Evolutionary conservation across 2,888 invertebrate genomes (phyloP), one percentile per base, ranked within the genome.

Genomic region (Meandrusa payeni): DNA sequence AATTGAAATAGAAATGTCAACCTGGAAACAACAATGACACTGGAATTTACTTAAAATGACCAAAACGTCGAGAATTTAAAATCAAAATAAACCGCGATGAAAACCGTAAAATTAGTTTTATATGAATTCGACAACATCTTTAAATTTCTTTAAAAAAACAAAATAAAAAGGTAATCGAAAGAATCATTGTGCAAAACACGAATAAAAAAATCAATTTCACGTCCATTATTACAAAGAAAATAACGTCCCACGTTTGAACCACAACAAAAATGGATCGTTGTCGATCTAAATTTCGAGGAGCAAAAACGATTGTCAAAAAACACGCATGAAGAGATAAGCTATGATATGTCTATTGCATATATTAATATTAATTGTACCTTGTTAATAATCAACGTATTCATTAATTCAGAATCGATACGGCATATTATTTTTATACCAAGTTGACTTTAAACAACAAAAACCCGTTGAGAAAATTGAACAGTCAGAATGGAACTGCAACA

Each of bases 291-390:
- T 13, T n/a, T 37, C 26, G 10, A 38, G 9, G 37, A 20, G 22
- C 28, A 44, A 44, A 44, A 44, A 44, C 27, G 13, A 28, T 28
- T 34, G 38, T 38, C 38, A 28, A 39, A n/a, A 44, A 44, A 28
- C 39, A 23, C 2, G 9, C n/a, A 43, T 31, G 36, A 23, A 31
- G 15, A 33, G 44, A 44, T 39, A 39, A 44, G 44, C 28, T 17
- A 12, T 23, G 39, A 23, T 44, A 33, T 39, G 22, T 17, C 9
- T 5, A 39, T 10, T 15, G 33, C 39, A 39, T 44, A 33, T 22
- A 32, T 44, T 38, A 44, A 44, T 39, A 39, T 44, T 37, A 39
- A 44, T 39, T 27, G 11, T 17, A 33, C 3, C 28, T 27, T 33
- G 22, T 44, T 44, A 32, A 44, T 39, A 22, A 26, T 22, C 5